Percentiles rank a stretch among this genome's conserved stretches.
Conservation (phyloP, 1,140 invertebrate species). For the Aethina tumida region DNA sequence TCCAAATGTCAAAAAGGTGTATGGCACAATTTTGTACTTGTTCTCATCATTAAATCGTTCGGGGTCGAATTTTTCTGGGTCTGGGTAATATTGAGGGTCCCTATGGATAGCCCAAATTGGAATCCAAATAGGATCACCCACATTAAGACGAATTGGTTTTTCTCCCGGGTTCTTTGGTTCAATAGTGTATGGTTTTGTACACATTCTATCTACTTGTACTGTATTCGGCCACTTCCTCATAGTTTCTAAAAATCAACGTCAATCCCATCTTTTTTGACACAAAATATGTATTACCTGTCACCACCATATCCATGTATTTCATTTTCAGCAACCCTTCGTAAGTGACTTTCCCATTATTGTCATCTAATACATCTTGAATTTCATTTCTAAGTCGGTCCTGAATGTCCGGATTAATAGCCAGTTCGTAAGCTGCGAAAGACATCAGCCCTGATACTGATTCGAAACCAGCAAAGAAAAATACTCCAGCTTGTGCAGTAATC, state of each 20-base stretch:
- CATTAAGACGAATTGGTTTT: slow-evolving; percentile 31
- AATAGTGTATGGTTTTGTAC: slow-evolving; percentile 40
- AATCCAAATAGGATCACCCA: slow-evolving; percentile 24
- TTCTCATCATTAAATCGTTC: slow-evolving; percentile 43
- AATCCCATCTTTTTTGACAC: too few species aligned
- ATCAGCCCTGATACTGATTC: slow-evolving; percentile 36
- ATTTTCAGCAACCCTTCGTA: slow-evolving; percentile 39
- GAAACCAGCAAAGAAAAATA: slow-evolving; percentile 38
- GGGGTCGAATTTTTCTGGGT: slow-evolving; percentile 48
- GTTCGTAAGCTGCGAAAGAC: slow-evolving; percentile 34
- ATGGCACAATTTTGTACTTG: slow-evolving; percentile 18
- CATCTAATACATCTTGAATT: slow-evolving; percentile 24
- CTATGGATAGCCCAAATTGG: slow-evolving; percentile 37
- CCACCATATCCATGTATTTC: slow-evolving; percentile 43
- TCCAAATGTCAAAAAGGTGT: slow-evolving; percentile 35
- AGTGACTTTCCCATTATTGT: slow-evolving; percentile 25
- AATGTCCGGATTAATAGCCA: slow-evolving; percentile 44
- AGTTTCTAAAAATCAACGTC: slow-evolving; percentile 43
- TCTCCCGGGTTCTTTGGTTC: slow-evolving; percentile 29
- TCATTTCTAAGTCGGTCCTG: slow-evolving; percentile 39
- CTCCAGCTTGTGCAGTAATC: slow-evolving; percentile 34
- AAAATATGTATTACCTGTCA: slow-evolving; percentile 35
- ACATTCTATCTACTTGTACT: slow-evolving; percentile 38
- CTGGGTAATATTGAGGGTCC: slow-evolving; percentile 47
- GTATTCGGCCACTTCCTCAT: slow-evolving; percentile 46